Evolutionary conservation across 2,113 vertebrate genomes (phyloP).

Genomic region (Etheostoma spectabile): DNA sequence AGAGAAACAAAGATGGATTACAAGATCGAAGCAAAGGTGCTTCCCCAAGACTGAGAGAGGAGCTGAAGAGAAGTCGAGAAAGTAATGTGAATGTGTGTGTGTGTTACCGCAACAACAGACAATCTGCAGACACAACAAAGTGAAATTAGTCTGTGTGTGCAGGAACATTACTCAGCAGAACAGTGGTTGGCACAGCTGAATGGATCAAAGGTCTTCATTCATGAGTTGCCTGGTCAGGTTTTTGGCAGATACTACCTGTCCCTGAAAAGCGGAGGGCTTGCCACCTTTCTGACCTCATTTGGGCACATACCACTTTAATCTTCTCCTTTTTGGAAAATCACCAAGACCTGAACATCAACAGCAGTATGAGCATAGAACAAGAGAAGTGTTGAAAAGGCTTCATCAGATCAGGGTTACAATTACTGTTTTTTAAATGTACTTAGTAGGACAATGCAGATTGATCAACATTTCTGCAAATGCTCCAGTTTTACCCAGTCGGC

Average conservation of each 20-base stretch:
- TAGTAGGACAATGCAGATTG: no score
- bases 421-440: no score
- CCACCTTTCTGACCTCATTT: slow-evolving; percentile 12
- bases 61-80: background rate
- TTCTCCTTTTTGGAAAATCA: background rate
- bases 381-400: background rate
- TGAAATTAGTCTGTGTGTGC: background rate
- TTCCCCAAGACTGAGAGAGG: background rate
- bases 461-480: no score
- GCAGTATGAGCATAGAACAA: background rate
- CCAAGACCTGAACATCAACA: background rate
- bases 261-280: background rate
- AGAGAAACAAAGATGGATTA: background rate
- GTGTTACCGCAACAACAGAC: background rate
- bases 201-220: slow-evolving; percentile 30
- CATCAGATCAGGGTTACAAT: background rate
- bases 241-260: background rate
- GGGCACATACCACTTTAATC: background rate
- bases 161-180: slow-evolving; percentile 20
- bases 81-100: no score
- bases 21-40: background rate
- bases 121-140: slow-evolving; percentile 12
- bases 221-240: slow-evolving; percentile 6
- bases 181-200: slow-evolving; percentile 4
- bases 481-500: no score